Evolutionary conservation across 2,888 invertebrate genomes (phyloP), one percentile per base, ranked within the genome.

Genomic region (Caenorhabditis sinica): DNA sequence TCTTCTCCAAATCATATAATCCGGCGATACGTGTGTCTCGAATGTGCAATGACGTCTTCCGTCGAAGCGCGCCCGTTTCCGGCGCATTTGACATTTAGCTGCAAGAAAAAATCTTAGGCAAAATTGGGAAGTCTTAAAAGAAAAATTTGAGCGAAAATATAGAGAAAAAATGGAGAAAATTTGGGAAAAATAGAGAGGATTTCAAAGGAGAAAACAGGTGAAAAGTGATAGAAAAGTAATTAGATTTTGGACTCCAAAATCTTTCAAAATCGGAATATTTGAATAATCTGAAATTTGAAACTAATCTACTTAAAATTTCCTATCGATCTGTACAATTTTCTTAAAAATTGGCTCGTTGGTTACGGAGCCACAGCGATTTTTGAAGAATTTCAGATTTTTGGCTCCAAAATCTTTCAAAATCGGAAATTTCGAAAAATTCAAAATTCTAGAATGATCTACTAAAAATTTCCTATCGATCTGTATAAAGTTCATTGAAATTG

Each of bases 1-100:
- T 99, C 93, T 97, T 96, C 93, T 97, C 96, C 93, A 99, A 95
- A 94, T 99, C 98, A 94, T 99, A 99, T 69, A 98, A 95, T 77
- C 98, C 98, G 20, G 89, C 89, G 66, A 90, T 89, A n/a, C 89
- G 82, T 1, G 88, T 83, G 79, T 88, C 87, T 25, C 84, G 75
- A 43, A 88, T 88, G 66, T 83, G 72, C 2, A 85, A 17, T 11
- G 84, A 84, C 30, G 85, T 65, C 25, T 85, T 85, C 6, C 85
- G 69, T 25, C 82, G 82, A 11, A 85, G 79, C 51, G 82, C 80
- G 69, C 85, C 85, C 45, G 82, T 79, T 79, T 85, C 85, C 53
- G 82, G 79, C 65, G 74, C 82, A 75, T 84, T 84, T 51, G 80
- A 71, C 84, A 81, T 77, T 45, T 17, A 45, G 20, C n/a, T 49